Evolutionary conservation across 1,140 invertebrate genomes (phyloP), one percentile per base, ranked within the genome.

Genomic region (Nephotettix cincticeps): DNA sequence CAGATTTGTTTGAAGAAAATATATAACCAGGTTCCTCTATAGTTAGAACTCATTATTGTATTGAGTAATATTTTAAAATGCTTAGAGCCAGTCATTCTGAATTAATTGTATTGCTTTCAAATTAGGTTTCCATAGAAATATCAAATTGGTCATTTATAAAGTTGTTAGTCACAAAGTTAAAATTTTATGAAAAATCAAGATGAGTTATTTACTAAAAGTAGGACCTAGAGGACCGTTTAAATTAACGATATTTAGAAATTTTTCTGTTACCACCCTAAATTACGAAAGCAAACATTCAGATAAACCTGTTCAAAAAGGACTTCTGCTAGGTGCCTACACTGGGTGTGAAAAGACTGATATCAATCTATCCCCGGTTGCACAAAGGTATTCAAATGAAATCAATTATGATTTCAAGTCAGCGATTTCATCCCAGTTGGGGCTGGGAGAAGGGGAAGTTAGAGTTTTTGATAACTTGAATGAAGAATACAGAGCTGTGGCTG

Each of bases 401-500:
- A 56, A 56, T 43, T 65, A 66, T 43, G 71, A 71, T 51, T 27
- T 73, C 28, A 54, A 47, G 6, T 32, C 67, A 1, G 29, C 70
- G 6, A 2, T 73, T 17, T 65, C 36, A 69, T 65, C 66, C 61
- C 70, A 69, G 61, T 19, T 40, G 21, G 54, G 56, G 2, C 45
- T 71, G 17, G 29, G 28, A n/a, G 11, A 25, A 64, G 69, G 69
- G 14, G 30, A 65, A 45, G 69, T 63, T 64, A 43, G 36, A 45
- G 58, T 71, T 0, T 47, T 64, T 19, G 63, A 29, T 17, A 69
- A 69, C 29, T n/a, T 72, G 21, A 30, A 45, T n/a, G 21, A 29
- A 21, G 67, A 69, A n/a, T 72, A 64, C 36, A 19, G 61, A 21
- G 71, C 79, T n/a, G 77, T 86, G 0, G 81, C 82, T 54, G 78